Conservation (phyloP, 2,888 invertebrate genomes). For the Branchinecta sandiegonensis region DNA sequence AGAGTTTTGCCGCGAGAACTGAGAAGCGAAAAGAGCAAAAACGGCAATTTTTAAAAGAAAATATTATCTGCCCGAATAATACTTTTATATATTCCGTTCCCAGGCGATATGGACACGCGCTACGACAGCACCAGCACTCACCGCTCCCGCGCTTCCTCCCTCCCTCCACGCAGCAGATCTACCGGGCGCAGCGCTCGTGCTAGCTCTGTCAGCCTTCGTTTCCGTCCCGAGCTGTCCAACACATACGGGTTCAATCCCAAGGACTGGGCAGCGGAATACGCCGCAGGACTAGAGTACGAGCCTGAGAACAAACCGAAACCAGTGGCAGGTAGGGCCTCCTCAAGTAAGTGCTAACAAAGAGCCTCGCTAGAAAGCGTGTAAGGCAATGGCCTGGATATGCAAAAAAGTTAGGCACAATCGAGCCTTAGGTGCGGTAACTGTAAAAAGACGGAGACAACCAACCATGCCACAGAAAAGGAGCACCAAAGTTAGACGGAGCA, state of each 20-base stretch:
- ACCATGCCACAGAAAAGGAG: no score
- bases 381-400: no score
- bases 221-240: slow-evolving; percentile 16
- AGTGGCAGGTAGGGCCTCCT: not conserved
- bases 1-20: no score
- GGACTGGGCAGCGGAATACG: not conserved
- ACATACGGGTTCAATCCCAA: slow-evolving; percentile 10
- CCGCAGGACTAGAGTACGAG: not conserved
- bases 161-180: slow-evolving; percentile 6
- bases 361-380: no score
- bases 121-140: not conserved
- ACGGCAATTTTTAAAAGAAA: no score
- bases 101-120: slow-evolving; percentile 16
- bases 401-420: no score
- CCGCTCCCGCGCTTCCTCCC: slow-evolving; percentile 13
- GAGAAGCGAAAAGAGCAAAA: no score
- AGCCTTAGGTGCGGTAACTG: no score
- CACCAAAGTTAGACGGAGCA: no score
- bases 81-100: not conserved
- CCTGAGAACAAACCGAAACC: slow-evolving; percentile 9
- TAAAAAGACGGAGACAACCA: no score
- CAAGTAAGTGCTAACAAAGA: no score
- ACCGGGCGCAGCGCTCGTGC: not conserved
- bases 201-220: not conserved
- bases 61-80: no score